Conservation (phyloP, 2,888 invertebrate genomes). For the Stenichneumon culpator region DNA sequence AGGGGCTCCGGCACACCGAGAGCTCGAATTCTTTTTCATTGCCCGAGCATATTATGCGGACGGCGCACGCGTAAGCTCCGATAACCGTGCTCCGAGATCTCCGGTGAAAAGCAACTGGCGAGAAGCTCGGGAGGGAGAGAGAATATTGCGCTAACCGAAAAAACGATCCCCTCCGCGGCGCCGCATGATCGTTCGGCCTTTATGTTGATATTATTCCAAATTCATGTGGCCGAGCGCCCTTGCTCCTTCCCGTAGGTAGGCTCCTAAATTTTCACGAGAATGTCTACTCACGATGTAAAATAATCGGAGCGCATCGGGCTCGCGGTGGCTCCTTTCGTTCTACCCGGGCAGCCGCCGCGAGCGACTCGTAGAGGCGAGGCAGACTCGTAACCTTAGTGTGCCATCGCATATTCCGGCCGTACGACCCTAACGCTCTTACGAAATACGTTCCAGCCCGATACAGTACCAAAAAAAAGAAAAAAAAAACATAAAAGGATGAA, state of each 20-base stretch:
- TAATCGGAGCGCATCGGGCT: constrained; percentile 64
- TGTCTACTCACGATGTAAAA: constrained; percentile 70
- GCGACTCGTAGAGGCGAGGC: constrained; percentile 19
- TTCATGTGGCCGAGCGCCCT: constrained; percentile 67
- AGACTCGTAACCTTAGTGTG: constrained; percentile 40
- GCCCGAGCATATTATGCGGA: constrained; percentile 65
- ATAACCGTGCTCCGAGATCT: constrained; percentile 56
- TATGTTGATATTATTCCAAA: constrained; percentile 72
- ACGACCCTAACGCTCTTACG: constrained; percentile 47
- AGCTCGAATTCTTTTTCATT: constrained; percentile 68
- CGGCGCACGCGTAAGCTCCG: constrained; percentile 60
- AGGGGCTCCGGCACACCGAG: constrained; percentile 20
- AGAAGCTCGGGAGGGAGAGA: constrained; percentile 41
- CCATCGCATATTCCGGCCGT: constrained; percentile 37
- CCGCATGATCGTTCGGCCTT: constrained; percentile 69
- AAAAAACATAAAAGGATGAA: neutral
- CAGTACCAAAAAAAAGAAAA: constrained; percentile 10
- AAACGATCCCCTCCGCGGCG: constrained; percentile 33
- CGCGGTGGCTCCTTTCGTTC: constrained; percentile 35
- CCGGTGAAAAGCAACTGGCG: constrained; percentile 52
- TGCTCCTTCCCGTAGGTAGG: constrained; percentile 36
- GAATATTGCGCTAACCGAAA: constrained; percentile 58
- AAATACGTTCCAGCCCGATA: constrained; percentile 17
- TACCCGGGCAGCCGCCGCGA: constrained; percentile 1
- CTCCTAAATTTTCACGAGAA: constrained; percentile 72